phyloP scores from a whole-genome alignment of 2,888 invertebrate genomes.

The Lasioglossum figueresi region DNA sequence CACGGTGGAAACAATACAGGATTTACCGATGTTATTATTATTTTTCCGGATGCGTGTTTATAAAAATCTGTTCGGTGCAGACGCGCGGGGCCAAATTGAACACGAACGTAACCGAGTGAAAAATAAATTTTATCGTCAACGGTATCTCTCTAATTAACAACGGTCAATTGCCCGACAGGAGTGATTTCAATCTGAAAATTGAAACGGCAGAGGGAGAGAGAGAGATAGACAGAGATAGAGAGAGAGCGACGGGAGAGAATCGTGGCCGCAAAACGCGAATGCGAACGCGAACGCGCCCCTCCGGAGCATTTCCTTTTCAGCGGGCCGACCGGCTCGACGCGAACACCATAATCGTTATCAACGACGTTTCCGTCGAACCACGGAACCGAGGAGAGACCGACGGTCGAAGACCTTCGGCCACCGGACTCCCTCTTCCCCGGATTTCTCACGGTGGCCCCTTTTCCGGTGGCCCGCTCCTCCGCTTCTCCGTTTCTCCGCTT shows the following conservation, averaged over 20 bases:
- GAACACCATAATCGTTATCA: slow-evolving; percentile 66
- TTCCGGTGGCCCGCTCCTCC: slow-evolving; percentile 66
- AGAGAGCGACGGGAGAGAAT: neutral
- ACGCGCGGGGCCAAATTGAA: slow-evolving; percentile 42
- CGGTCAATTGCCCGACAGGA: slow-evolving; percentile 41
- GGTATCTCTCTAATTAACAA: slow-evolving; percentile 50
- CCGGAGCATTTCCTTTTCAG: slow-evolving; percentile 52
- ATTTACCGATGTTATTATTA: slow-evolving; percentile 43
- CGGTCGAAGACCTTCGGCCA: slow-evolving; percentile 61
- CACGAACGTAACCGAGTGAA: slow-evolving; percentile 41
- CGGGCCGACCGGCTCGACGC: slow-evolving; percentile 43
- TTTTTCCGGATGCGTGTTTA: slow-evolving; percentile 40
- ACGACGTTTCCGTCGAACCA: slow-evolving; percentile 64
- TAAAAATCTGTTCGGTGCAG: slow-evolving; percentile 46
- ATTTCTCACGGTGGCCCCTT: slow-evolving; percentile 71
- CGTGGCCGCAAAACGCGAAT: neutral
- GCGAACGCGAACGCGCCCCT: slow-evolving; percentile 2
- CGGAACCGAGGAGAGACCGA: slow-evolving; percentile 57
- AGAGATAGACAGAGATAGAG: no score
- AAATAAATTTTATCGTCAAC: slow-evolving; percentile 51
- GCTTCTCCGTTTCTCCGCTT: slow-evolving; percentile 41
- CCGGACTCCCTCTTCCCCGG: slow-evolving; percentile 54
- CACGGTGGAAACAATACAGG: slow-evolving; percentile 1
- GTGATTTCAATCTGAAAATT: slow-evolving; percentile 54
- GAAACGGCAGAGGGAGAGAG: slow-evolving; percentile 18